Evolutionary conservation across 2,113 vertebrate species (phyloP), one percentile per base, ranked within the genome.

Genomic region (Fulmarus glacialis): DNA sequence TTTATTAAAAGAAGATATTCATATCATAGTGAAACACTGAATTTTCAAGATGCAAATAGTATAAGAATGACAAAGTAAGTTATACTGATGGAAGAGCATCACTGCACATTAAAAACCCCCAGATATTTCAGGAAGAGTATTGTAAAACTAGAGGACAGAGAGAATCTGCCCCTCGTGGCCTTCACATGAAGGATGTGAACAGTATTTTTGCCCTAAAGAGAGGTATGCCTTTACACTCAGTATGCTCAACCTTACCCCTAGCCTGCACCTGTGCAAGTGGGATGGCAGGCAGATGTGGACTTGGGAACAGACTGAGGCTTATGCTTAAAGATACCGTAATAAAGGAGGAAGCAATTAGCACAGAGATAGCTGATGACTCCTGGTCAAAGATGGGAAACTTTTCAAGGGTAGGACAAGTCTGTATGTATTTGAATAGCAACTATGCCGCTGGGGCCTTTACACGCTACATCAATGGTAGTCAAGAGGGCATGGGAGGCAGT

Each of bases 401-500:
- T 79, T 47, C 74, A 66, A n/a, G 42, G 20, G 10, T 26, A 42
- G 18, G 36, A 50, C 4, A 66, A 59, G 9, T 18, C 13, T 60
- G 16, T 36, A 4, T 55, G 77, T 81, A 26, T 40, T 16, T 71
- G 34, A 72, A 45, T 15, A 82, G 4, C 15, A 82, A 6, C 19
- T 43, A 2, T 0, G 6, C 18, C 4, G 3, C 34, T 38, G 18
- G 4, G 13, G 5, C 48, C 16, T 84, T 94, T 56, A 53, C 1
- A 53, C 43, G 15, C 14, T 60, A 26, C 34, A 30, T 50, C 30
- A 53, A 5, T 14, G n/a, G 11, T 40, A 52, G 40, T 47, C 40
- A 36, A 36, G 21, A 74, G 12, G 34, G 20, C 17, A 12, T 10
- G 13, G 26, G 32, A 47, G 11, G 24, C 9, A 23, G 15, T 9